Conservation (phyloP, 2,113 vertebrate species). For the Rhipidura dahli region DNA sequence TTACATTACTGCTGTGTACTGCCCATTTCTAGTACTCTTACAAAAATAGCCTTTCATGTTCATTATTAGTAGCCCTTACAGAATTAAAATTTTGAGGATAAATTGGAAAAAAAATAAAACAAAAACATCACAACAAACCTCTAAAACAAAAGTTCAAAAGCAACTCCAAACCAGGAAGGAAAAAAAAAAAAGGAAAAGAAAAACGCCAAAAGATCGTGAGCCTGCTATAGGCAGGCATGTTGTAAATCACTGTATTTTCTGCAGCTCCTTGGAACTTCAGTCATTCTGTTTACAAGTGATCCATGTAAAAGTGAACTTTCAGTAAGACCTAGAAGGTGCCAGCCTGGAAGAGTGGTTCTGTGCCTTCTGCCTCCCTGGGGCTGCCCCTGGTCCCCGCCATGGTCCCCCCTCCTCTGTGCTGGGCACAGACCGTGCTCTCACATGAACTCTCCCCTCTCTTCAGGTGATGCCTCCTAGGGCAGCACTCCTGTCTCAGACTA, state of each 20-base stretch:
- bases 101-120: not conserved
- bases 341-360: not conserved
- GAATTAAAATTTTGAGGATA: not conserved
- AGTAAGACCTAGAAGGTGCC: not conserved
- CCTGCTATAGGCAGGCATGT: not conserved
- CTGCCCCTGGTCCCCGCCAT: rapidly evolving
- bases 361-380: rapidly evolving
- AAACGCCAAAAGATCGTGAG: not conserved
- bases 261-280: not conserved
- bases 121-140: not conserved
- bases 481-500: not conserved
- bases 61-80: not conserved
- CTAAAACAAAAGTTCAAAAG: not conserved
- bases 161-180: not conserved
- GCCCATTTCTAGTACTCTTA: not conserved
- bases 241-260: not conserved
- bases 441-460: rapidly evolving
- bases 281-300: not conserved
- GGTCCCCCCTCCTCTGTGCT: not conserved
- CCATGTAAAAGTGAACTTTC: not conserved
- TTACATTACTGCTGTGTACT: not conserved
- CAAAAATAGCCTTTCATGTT: not conserved
- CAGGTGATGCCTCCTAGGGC: not conserved
- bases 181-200: too few species aligned
- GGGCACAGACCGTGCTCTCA: not conserved